Conservation (phyloP, 1,140 invertebrate species). For the Drosophila ficusphila region DNA sequence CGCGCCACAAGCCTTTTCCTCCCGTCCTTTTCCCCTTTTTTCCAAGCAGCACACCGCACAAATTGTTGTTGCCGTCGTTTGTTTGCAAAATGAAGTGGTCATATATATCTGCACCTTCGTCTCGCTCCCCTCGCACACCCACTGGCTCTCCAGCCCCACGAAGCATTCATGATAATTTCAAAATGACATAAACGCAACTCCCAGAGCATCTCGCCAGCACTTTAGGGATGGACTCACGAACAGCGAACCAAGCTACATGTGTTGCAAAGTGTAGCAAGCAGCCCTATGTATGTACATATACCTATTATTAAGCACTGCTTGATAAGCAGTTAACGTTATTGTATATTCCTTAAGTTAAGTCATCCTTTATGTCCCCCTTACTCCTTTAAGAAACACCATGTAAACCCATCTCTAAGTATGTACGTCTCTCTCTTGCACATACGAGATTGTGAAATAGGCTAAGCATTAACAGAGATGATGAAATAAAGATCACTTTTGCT, state of each 20-base stretch:
- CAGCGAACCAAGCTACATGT: not conserved
- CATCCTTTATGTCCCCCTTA: no score
- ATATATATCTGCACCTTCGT: constrained; percentile 63
- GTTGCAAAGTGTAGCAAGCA: no score
- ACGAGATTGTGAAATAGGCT: no score
- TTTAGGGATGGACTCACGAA: constrained; percentile 19
- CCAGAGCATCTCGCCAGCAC: constrained; percentile 8
- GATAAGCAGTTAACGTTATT: no score
- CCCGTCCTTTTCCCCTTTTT: constrained; percentile 7
- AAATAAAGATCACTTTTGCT: no score
- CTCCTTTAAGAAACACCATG: no score
- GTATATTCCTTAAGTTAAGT: no score
- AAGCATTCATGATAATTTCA: constrained; percentile 77
- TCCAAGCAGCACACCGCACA: constrained; percentile 8
- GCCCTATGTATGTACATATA: no score
- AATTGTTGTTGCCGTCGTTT: constrained; percentile 48
- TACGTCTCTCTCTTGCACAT: no score
- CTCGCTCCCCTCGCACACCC: not conserved
- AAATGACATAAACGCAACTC: constrained; percentile 74
- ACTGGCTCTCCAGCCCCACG: not conserved
- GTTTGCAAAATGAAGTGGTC: constrained; percentile 76
- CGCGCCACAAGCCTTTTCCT: constrained; percentile 60
- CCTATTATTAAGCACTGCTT: no score
- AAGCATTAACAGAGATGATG: no score
- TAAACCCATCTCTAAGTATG: no score